These are phyloP conservation scores for Hemicentrotus pulcherrimus DNA, from an alignment of 35 echinoderm and acorn worm species.

Conservation along the genomic window DNA sequence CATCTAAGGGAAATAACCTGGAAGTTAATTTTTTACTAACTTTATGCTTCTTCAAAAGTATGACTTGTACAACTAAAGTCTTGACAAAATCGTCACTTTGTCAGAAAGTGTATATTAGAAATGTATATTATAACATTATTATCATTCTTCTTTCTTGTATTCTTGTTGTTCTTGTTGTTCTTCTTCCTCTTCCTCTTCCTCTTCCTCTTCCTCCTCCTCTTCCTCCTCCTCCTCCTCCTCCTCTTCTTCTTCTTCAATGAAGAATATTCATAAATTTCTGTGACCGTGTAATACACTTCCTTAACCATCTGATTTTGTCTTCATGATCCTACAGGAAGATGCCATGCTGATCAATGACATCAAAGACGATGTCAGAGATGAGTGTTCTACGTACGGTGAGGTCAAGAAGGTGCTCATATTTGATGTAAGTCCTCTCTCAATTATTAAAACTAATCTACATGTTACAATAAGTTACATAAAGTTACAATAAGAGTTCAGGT, in stretches of 20 bases:
- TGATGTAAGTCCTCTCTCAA: slow-evolving; percentile 81
- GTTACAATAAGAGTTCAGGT: too few relatives aligned
- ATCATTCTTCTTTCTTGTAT: too few relatives aligned
- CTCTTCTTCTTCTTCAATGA: background rate
- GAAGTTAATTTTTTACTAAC: too few relatives aligned
- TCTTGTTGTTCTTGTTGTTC: background rate
- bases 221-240: background rate
- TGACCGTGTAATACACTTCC: too few relatives aligned
- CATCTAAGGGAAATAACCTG: too few relatives aligned
- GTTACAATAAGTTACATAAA: too few relatives aligned
- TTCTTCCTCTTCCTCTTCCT: background rate
- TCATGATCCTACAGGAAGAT: slow-evolving; percentile 72
- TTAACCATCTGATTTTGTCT: background rate
- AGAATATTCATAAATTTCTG: too few relatives aligned
- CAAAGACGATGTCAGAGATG: slow-evolving; percentile 83
- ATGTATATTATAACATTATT: too few relatives aligned
- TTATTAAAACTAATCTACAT: background rate
- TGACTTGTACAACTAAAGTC: too few relatives aligned
- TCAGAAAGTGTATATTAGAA: too few relatives aligned
- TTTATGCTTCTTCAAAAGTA: too few relatives aligned
- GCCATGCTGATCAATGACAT: slow-evolving; percentile 96
- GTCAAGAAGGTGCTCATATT: slow-evolving; percentile 96
- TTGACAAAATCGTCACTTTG: too few relatives aligned
- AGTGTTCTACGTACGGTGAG: slow-evolving; percentile 91
- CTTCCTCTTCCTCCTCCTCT: background rate